These are phyloP conservation scores for Parauchenoglanis ngamensis DNA, from an alignment of 2,797 vertebrate species.

Conservation along the genomic window DNA sequence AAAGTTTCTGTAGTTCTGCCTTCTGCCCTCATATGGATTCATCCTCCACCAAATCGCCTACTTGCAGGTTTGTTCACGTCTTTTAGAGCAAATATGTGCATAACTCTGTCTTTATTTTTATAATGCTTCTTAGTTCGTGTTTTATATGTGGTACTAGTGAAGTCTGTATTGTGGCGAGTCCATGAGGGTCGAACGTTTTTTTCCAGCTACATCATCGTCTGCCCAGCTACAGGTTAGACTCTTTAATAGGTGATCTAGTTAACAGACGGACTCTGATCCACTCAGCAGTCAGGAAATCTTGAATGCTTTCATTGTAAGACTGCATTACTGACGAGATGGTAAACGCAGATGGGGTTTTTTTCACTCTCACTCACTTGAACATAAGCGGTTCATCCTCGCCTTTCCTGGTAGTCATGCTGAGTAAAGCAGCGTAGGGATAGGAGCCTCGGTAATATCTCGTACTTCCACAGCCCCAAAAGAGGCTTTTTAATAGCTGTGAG, in stretches of 20 bases:
- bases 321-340: background rate
- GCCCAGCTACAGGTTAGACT: background rate
- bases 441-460: conserved; percentile 13
- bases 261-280: background rate
- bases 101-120: background rate
- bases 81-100: background rate
- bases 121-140: background rate
- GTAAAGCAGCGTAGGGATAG: background rate
- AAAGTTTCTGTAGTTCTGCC: background rate
- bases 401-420: background rate
- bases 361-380: background rate
- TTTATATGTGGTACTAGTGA: background rate
- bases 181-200: background rate
- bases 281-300: conserved; percentile 21
- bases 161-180: background rate
- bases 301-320: background rate
- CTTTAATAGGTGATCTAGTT: conserved; percentile 26
- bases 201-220: background rate
- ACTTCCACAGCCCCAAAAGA: conserved; percentile 22
- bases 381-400: background rate
- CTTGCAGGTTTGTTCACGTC: background rate
- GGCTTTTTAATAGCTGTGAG: conserved; percentile 50
- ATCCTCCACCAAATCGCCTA: background rate
- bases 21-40: background rate
- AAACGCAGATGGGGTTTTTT: background rate